These are phyloP conservation scores for Hirtodrosophila cameraria DNA, from an alignment of 2,888 invertebrate species.

Conservation along the genomic window DNA sequence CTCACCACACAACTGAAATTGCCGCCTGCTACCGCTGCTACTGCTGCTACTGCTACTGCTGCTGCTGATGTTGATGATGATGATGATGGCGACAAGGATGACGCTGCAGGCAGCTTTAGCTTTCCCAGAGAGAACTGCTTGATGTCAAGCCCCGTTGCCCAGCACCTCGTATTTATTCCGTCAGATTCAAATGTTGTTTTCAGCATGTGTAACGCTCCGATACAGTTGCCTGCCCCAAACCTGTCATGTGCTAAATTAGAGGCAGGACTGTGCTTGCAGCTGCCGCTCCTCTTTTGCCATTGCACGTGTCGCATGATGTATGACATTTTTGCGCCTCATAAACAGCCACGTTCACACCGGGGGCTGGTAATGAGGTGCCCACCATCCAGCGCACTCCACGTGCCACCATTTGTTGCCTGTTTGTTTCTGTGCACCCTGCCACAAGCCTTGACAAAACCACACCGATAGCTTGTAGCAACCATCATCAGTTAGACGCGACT, in stretches of 20 bases:
- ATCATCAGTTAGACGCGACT: not conserved
- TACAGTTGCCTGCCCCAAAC: slow-evolving; percentile 40
- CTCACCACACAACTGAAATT: slow-evolving; percentile 1
- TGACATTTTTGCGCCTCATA: slow-evolving; percentile 78
- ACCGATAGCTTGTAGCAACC: not conserved
- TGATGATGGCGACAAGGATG: slow-evolving; percentile 44
- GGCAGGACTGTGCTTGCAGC: slow-evolving; percentile 6
- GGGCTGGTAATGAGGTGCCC: slow-evolving; percentile 61
- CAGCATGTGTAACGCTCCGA: slow-evolving; percentile 30
- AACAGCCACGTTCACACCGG: slow-evolving; percentile 60
- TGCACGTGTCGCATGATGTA: slow-evolving; percentile 69
- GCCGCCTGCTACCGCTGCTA: slow-evolving; percentile 1
- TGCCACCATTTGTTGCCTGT: slow-evolving; percentile 46
- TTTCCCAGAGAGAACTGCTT: slow-evolving; percentile 9
- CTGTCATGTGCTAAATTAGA: slow-evolving; percentile 46
- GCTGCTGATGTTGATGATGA: slow-evolving; percentile 1
- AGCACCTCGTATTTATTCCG: slow-evolving; percentile 29
- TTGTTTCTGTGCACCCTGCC: slow-evolving; percentile 55
- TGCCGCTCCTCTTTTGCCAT: not conserved
- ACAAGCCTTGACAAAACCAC: slow-evolving; percentile 16
- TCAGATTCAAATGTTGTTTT: slow-evolving; percentile 57
- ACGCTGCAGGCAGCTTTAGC: slow-evolving; percentile 34
- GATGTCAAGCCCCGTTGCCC: slow-evolving; percentile 17
- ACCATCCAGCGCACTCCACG: slow-evolving; percentile 38
- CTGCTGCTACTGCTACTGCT: slow-evolving; percentile 2